Evolutionary conservation across 2,113 vertebrate species (phyloP).

Genomic region (Calyptommatus sinebrachiatus): DNA sequence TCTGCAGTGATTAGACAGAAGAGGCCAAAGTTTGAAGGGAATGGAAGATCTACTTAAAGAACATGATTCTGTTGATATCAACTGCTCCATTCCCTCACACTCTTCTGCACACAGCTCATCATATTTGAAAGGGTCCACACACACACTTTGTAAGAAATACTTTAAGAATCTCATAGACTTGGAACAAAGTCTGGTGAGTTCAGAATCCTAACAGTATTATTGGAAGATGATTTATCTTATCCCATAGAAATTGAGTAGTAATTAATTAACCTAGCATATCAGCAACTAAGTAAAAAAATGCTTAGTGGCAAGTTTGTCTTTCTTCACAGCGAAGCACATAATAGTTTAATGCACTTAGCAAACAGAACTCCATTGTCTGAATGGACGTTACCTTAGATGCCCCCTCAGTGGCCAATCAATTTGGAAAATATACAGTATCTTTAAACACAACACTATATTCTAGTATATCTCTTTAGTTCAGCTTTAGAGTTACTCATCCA

Average conservation of each 20-base stretch:
- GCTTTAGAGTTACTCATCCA: no score
- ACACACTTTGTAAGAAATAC: rapidly evolving
- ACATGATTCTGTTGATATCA: not conserved
- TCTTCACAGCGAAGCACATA: not conserved
- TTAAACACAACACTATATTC: no score
- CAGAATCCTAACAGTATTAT: not conserved
- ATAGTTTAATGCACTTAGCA: not conserved
- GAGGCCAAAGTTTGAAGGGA: not conserved
- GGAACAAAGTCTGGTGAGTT: not conserved
- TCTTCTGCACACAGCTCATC: not conserved
- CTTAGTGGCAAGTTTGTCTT: not conserved
- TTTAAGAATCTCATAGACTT: not conserved
- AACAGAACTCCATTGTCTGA: no score
- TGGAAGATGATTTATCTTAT: not conserved
- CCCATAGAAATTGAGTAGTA: not conserved
- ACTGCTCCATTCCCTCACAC: not conserved
- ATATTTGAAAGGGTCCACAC: not conserved
- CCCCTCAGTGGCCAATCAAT: no score
- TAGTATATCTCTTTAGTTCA: no score
- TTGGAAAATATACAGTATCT: no score
- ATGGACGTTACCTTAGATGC: no score
- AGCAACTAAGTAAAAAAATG: not conserved
- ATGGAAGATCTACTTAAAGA: not conserved
- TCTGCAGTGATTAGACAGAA: not conserved
- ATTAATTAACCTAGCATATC: not conserved